Evolutionary conservation across 2,888 invertebrate species (phyloP).

Genomic region (Pecten maximus): DNA sequence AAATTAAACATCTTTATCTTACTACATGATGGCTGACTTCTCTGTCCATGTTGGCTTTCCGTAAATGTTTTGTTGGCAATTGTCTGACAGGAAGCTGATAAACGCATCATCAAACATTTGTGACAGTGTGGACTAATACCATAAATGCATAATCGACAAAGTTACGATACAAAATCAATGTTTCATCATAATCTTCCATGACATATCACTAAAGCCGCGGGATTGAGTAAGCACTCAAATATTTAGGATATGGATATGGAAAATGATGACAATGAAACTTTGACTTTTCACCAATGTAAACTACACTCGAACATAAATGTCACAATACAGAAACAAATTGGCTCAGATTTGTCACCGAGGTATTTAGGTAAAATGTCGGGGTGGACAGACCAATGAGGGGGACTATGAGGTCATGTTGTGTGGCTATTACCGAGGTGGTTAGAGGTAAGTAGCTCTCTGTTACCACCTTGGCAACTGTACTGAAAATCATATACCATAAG

Average conservation of each 20-base stretch:
- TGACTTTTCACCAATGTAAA: neutral
- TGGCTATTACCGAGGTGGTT: neutral
- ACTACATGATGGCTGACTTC: no score
- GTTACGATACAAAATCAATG: neutral
- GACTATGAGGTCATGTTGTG: neutral
- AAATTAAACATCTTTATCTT: no score
- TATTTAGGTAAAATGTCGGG: neutral
- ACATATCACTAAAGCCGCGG: neutral
- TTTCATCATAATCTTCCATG: neutral
- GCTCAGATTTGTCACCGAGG: neutral
- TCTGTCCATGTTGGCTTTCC: neutral
- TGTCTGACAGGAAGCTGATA: neutral
- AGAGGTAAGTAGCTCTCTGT: neutral
- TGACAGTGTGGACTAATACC: neutral
- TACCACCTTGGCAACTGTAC: neutral
- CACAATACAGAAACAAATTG: neutral
- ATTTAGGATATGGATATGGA: neutral
- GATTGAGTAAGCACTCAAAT: neutral
- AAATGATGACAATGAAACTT: neutral
- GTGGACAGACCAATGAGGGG: neutral
- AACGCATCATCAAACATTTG: neutral
- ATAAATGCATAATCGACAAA: slow-evolving; percentile 19
- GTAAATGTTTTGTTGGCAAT: neutral
- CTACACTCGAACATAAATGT: neutral
- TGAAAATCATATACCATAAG: neutral